Percentiles rank a stretch among this genome's conserved stretches.
Evolutionary conservation across 2,113 vertebrate genomes (phyloP).

Genomic region (Pseudolaguvia tuberculata): DNA sequence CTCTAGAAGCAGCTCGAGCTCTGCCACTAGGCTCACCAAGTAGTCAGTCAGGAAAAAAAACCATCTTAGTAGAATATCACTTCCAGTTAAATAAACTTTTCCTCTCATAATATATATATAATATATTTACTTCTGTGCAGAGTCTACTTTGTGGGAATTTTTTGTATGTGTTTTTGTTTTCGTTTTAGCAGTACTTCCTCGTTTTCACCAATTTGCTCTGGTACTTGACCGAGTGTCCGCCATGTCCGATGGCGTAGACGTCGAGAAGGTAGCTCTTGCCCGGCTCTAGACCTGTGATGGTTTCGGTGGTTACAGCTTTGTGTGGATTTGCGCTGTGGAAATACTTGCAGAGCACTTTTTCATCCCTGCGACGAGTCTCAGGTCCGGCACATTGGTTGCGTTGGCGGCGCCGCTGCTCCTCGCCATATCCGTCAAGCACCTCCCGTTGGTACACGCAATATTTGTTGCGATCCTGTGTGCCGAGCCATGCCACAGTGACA

Average conservation of each 20-base stretch:
- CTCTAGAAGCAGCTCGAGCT: conserved; percentile 77
- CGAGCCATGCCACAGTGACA: conserved; percentile 90
- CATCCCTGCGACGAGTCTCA: conserved; percentile 83
- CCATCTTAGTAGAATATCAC: conserved; percentile 74
- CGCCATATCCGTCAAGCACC: conserved; percentile 78
- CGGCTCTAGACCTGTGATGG: conserved; percentile 81
- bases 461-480: conserved; percentile 94
- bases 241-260: conserved; percentile 90
- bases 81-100: conserved; percentile 72
- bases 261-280: conserved; percentile 94
- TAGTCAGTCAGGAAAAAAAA: conserved; percentile 74
- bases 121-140: conserved; percentile 71
- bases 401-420: conserved; percentile 83
- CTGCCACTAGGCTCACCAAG: conserved; percentile 73
- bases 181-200: conserved; percentile 86
- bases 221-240: conserved; percentile 92
- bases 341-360: conserved; percentile 97
- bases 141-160: conserved; percentile 60
- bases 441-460: conserved; percentile 93
- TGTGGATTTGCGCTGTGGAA: conserved; percentile 94
- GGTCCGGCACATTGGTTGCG: conserved; percentile 94
- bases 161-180: conserved; percentile 17
- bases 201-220: conserved; percentile 98
- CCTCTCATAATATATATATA: conserved; percentile 64
- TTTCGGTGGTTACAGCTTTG: conserved; percentile 95